These are phyloP conservation scores for Drosophila sturtevanti DNA, from an alignment of 1,140 invertebrate species.

Conservation along the genomic window DNA sequence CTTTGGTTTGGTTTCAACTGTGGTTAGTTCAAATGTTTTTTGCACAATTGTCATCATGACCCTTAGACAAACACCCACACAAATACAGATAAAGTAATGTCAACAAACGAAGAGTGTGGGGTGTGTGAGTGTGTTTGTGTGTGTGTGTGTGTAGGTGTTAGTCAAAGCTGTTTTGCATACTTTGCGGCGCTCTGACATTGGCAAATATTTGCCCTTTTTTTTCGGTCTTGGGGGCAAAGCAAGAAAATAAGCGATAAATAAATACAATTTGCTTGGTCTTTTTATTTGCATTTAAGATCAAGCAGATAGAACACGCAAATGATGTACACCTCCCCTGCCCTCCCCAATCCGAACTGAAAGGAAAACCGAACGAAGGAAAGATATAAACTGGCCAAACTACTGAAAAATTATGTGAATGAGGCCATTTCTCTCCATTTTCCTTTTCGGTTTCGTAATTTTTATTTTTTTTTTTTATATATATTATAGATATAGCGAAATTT, in stretches of 20 bases:
- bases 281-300: slow-evolving; percentile 75
- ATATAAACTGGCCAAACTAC: slow-evolving; percentile 46
- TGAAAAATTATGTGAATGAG: slow-evolving; percentile 54
- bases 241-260: slow-evolving; percentile 80
- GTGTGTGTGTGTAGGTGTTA: slow-evolving; percentile 61
- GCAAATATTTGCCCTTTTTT: slow-evolving; percentile 77
- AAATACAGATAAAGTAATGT: slow-evolving; percentile 28
- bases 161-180: slow-evolving; percentile 76
- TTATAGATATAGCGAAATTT: slow-evolving; percentile 40
- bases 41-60: slow-evolving; percentile 77
- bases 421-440: slow-evolving; percentile 25
- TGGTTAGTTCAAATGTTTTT: slow-evolving; percentile 63
- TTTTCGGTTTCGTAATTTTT: background rate
- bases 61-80: slow-evolving; percentile 54
- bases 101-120: slow-evolving; percentile 26
- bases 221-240: slow-evolving; percentile 40
- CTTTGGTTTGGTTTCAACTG: slow-evolving; percentile 58
- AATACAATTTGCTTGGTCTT: slow-evolving; percentile 74
- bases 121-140: background rate
- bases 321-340: slow-evolving; percentile 19
- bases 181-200: slow-evolving; percentile 68
- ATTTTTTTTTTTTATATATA: background rate
- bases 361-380: slow-evolving; percentile 8
- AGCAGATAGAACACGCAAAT: slow-evolving; percentile 71
- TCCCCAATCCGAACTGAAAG: background rate